Conservation (phyloP, 2,113 vertebrate species). For the Archilochus colubris region DNA sequence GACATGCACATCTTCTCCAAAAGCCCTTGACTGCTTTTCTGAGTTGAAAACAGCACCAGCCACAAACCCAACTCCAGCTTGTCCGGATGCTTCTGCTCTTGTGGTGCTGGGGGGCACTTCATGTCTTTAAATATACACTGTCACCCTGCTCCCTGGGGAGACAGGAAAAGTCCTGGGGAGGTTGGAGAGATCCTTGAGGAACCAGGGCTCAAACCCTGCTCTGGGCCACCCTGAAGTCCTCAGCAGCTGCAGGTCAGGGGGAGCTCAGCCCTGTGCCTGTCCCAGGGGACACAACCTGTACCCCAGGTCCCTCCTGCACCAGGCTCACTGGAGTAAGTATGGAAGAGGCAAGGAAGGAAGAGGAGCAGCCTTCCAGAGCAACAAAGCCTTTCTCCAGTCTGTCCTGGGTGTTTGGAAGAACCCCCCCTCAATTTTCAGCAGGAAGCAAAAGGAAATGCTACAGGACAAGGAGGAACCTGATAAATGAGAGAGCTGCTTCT, state of each 20-base stretch:
- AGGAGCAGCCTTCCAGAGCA: not conserved
- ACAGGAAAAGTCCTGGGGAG: not conserved
- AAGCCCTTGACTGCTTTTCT: conserved; percentile 33
- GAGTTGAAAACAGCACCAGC: conserved; percentile 21
- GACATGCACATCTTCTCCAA: not conserved
- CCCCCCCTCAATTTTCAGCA: not conserved
- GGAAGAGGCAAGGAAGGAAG: not conserved
- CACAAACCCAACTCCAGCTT: not conserved
- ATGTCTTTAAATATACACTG: not conserved
- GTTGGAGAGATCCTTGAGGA: not conserved
- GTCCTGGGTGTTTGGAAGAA: not conserved
- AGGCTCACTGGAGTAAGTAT: not conserved
- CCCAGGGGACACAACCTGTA: not conserved
- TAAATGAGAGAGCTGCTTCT: not conserved
- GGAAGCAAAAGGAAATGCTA: not conserved
- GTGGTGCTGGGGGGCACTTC: not conserved
- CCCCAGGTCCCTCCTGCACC: not conserved
- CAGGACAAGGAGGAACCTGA: not conserved
- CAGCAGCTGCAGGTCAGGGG: not conserved
- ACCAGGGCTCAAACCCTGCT: not conserved
- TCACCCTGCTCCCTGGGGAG: not conserved
- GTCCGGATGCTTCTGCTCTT: not conserved
- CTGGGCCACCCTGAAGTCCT: not conserved
- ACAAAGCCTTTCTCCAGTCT: not conserved
- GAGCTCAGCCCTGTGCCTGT: not conserved